These are phyloP conservation scores for Amblyjoppa proteus DNA, from an alignment of 2,888 invertebrate species.

Conservation along the genomic window DNA sequence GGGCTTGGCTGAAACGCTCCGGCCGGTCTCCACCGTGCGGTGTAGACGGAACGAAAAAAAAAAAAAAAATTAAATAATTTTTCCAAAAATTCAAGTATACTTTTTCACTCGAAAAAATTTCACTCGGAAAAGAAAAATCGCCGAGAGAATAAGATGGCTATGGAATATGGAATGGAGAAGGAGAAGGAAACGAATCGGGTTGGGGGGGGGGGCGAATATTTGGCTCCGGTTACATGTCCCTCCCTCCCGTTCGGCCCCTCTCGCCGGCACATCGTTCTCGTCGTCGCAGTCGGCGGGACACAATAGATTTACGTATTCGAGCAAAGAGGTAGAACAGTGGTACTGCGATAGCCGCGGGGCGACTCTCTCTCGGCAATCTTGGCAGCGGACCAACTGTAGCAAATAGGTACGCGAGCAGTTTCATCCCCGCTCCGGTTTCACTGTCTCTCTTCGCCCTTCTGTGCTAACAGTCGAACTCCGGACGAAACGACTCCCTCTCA, in stretches of 20 bases:
- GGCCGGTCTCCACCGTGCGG: not conserved
- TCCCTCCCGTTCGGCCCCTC: not conserved
- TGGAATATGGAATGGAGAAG: slow-evolving; percentile 50
- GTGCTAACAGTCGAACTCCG: slow-evolving; percentile 35
- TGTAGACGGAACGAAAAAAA: not conserved
- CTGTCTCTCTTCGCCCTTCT: slow-evolving; percentile 30
- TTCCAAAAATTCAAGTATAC: slow-evolving; percentile 58
- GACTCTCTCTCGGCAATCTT: slow-evolving; percentile 78
- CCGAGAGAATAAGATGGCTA: slow-evolving; percentile 17
- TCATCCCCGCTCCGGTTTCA: not conserved
- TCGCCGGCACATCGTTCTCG: slow-evolving; percentile 47
- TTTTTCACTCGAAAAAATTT: slow-evolving; percentile 41
- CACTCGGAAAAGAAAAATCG: slow-evolving; percentile 49
- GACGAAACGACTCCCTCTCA: slow-evolving; percentile 14
- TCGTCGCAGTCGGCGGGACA: slow-evolving; percentile 69
- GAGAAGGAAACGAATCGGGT: slow-evolving; percentile 37
- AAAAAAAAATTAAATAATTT: slow-evolving; percentile 1
- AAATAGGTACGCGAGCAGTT: slow-evolving; percentile 77
- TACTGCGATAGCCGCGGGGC: slow-evolving; percentile 79
- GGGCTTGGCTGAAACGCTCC: slow-evolving; percentile 9
- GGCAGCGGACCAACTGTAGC: slow-evolving; percentile 82
- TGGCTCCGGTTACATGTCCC: slow-evolving; percentile 59
- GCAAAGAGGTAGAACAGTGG: slow-evolving; percentile 79
- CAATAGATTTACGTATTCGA: slow-evolving; percentile 83
- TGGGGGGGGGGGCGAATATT: slow-evolving; percentile 32